These are phyloP conservation scores for Cataglyphis cursor DNA, from an alignment of 2,888 invertebrate species.

Conservation along the genomic window DNA sequence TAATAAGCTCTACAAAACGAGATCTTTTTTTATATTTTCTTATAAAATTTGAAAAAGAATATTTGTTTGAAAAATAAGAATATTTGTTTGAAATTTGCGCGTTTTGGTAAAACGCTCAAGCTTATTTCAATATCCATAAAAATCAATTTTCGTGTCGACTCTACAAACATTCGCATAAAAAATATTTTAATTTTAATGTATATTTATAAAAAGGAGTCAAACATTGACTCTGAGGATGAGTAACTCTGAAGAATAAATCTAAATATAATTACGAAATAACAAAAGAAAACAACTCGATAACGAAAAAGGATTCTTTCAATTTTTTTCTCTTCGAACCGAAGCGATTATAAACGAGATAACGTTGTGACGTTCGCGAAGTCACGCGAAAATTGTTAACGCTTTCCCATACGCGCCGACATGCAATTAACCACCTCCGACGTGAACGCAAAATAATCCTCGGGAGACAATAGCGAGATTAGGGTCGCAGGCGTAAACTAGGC, in stretches of 20 bases:
- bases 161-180: background rate
- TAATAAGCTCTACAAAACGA: background rate
- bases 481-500: slow-evolving; percentile 70
- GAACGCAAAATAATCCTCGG: slow-evolving; percentile 59
- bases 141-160: background rate
- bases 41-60: background rate
- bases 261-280: background rate
- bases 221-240: background rate
- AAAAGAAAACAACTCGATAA: background rate
- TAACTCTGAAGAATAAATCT: background rate
- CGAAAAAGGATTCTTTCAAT: background rate
- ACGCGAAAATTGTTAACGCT: slow-evolving; percentile 38
- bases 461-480: slow-evolving; percentile 75
- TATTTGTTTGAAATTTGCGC: background rate
- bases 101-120: background rate
- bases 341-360: background rate
- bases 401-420: slow-evolving; percentile 36
- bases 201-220: slow-evolving; percentile 12
- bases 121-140: background rate
- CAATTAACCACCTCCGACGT: slow-evolving; percentile 45
- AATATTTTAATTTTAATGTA: slow-evolving; percentile 2
- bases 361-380: slow-evolving; percentile 12
- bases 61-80: background rate
- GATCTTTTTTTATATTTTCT: background rate
- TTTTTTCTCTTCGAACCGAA: background rate